Conservation (phyloP, 2,113 vertebrate genomes). For the Oreotrochilus melanogaster region DNA sequence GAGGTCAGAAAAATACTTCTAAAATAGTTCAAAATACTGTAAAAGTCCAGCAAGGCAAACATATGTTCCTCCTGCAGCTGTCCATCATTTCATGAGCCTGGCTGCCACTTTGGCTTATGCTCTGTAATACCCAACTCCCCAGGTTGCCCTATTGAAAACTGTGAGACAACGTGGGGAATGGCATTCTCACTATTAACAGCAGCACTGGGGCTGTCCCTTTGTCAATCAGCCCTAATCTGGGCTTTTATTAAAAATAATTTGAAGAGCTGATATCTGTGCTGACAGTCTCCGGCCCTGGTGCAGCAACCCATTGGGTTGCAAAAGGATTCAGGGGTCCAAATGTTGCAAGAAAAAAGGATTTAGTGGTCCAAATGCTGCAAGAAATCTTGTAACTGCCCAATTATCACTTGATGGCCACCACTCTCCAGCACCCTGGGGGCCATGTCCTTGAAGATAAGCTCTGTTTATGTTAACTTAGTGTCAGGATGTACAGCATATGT, state of each 20-base stretch:
- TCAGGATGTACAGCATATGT: slow-evolving; percentile 58
- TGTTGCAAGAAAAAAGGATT: slow-evolving; percentile 39
- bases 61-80: background rate
- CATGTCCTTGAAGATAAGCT: slow-evolving; percentile 46
- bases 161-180: background rate
- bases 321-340: slow-evolving; percentile 24
- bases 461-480: slow-evolving; percentile 40
- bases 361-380: slow-evolving; percentile 3
- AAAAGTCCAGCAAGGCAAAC: background rate
- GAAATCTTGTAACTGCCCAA: slow-evolving; percentile 55
- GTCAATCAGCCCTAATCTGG: slow-evolving; percentile 17
- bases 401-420: slow-evolving; percentile 52
- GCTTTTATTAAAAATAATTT: slow-evolving; percentile 43
- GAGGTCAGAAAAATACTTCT: background rate
- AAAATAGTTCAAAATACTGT: background rate
- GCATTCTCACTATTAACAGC: background rate
- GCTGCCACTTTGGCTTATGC: background rate
- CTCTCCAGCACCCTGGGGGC: slow-evolving; percentile 9
- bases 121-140: background rate
- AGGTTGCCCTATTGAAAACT: slow-evolving; percentile 2
- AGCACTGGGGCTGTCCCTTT: background rate
- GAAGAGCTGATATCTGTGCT: background rate
- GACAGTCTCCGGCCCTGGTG: background rate
- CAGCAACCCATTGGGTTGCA: background rate
- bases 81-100: background rate